Evolutionary conservation across 2,113 vertebrate genomes (phyloP).

Genomic region (Mirza zaza): DNA sequence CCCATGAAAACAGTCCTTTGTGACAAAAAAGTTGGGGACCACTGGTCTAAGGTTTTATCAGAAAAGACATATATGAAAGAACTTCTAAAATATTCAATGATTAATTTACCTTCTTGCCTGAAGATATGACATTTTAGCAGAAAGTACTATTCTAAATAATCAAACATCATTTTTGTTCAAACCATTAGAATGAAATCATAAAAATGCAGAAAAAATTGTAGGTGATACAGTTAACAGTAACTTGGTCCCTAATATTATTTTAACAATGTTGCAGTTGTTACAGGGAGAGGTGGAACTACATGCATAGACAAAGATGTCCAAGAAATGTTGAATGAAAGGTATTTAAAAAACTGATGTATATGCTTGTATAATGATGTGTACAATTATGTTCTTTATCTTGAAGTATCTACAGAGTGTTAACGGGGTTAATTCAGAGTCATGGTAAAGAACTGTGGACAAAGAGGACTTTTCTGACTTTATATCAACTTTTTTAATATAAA

Average conservation of each 20-base stretch:
- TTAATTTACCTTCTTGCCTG: background rate
- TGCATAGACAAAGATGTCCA: background rate
- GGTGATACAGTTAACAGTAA: background rate
- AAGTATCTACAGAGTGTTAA: conserved; percentile 4
- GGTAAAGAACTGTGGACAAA: background rate
- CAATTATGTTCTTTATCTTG: background rate
- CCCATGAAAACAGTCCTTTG: no score
- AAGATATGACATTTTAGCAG: background rate
- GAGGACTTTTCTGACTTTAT: background rate
- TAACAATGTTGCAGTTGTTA: background rate
- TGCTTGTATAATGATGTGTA: background rate
- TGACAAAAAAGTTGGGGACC: no score
- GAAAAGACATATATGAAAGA: background rate
- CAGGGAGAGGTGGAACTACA: background rate
- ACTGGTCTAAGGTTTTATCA: background rate
- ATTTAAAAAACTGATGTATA: background rate
- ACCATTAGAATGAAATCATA: background rate
- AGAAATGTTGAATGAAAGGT: background rate
- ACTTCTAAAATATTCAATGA: background rate
- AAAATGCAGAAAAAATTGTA: background rate
- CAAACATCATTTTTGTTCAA: conserved; percentile 1
- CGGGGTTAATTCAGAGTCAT: background rate
- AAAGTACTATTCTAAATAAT: background rate
- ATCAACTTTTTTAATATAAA: background rate
- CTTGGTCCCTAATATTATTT: background rate